Percentiles rank a stretch among this genome's conserved stretches.
phyloP scores from a whole-genome alignment of 2,113 vertebrate genomes.

The Bufo gargarizans region DNA sequence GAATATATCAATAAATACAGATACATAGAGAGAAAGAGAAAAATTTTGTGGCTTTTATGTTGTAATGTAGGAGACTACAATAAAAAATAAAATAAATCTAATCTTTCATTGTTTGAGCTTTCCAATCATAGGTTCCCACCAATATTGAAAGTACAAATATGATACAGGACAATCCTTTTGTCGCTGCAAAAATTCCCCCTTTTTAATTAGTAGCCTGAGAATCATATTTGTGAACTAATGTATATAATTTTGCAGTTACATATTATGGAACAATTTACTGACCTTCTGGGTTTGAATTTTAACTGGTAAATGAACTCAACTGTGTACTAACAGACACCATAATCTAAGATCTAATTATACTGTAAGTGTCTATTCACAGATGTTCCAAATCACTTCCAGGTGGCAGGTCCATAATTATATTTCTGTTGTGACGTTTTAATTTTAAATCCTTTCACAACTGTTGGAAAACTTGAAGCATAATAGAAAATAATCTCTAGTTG shows the following conservation, averaged over 20 bases:
- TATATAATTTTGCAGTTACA: background rate
- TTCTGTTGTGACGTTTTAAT: background rate
- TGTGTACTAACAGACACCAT: background rate
- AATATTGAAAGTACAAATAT: too few species aligned
- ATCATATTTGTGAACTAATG: background rate
- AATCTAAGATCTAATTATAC: background rate
- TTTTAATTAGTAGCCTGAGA: background rate
- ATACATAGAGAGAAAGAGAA: too few species aligned
- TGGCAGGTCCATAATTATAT: slow-evolving; percentile 37
- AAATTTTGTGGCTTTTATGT: too few species aligned
- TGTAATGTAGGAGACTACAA: too few species aligned
- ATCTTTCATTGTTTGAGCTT: background rate
- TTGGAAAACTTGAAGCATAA: background rate
- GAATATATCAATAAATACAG: too few species aligned
- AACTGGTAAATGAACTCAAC: background rate
- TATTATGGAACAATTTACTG: background rate
- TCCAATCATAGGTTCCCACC: background rate
- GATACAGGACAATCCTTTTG: too few species aligned
- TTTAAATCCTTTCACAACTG: slow-evolving; percentile 16
- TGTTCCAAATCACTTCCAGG: slow-evolving; percentile 39
- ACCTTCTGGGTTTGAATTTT: background rate
- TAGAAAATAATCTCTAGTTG: slow-evolving; percentile 12
- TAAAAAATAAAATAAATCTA: too few species aligned
- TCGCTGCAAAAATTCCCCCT: too few species aligned
- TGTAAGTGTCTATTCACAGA: slow-evolving; percentile 17